Base-by-base conservation (phyloP, 2,797 vertebrate genomes). In the Pterois miles region DNA sequence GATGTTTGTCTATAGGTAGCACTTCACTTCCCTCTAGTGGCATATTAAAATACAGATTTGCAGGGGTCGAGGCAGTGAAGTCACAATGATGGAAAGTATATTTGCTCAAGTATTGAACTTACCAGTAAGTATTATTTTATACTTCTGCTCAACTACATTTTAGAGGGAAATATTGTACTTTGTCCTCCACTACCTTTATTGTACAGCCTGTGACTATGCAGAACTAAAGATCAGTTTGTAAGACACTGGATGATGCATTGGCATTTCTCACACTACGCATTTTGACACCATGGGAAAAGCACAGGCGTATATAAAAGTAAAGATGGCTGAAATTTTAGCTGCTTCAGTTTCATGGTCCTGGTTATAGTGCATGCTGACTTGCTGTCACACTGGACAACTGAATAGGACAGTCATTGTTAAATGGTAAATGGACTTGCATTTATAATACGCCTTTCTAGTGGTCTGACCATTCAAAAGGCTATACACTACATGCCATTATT, bases 21-120 rank as follows among this genome's bases (percentile, higher is more conserved):
- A 38, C 62, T 66, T 80, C 48, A 60, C 66, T 74, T 40, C 80
- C 78, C 80, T 74, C 80, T 82, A 80, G 86, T 88, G 89, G 85
- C 1, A 4, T 0, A 46, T 54, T 23, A 18, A 69, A 36, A 46
- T 12, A 68, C 25, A 65, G 11, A 63, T 7, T 20, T 53, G 2
- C n/a, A 7, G 16, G 70, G 22, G 22, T 18, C 8, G 20, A 2
- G 4, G 2, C 23, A 36, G 4, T 18, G 16, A 36, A 54, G 8
- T 58, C 14, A 53, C 13, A 54, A 4, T 18, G 16, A 1, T 43
- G 9, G 2, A 27, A 63, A 50, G 23, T 36, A 23, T 5, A 46
- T 56, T 36, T 34, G 34, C 13, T 60, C 1, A 54, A 67, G 14
- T 23, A 16, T n/a, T 50, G 2, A 46, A 46, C 40, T 46, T 46